Evolutionary conservation across 2,113 vertebrate species (phyloP).

Genomic region (Pimephales promelas): DNA sequence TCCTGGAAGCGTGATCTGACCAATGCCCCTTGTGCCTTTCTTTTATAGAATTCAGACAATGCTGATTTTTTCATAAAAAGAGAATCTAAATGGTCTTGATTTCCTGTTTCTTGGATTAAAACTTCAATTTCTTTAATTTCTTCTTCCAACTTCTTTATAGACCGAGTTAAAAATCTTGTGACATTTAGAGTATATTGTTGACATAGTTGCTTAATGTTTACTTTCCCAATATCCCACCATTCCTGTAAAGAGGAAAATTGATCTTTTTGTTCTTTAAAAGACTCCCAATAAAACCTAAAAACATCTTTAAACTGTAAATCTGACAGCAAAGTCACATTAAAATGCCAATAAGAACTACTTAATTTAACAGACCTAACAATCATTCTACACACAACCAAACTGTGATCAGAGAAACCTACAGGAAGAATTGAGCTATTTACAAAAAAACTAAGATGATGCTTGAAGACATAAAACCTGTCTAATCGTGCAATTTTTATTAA

Average conservation of each 20-base stretch:
- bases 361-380: not conserved
- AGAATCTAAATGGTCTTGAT: not conserved
- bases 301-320: not conserved
- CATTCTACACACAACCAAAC: not conserved
- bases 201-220: not conserved
- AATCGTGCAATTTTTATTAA: not conserved
- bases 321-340: not conserved
- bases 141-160: not conserved
- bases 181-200: constrained; percentile 1
- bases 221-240: not conserved
- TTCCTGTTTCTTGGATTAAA: not conserved
- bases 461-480: not conserved
- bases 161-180: not conserved
- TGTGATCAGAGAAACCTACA: not conserved
- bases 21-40: too few species aligned
- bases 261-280: not conserved
- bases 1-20: too few species aligned
- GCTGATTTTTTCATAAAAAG: not conserved
- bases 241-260: not conserved
- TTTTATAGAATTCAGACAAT: too few species aligned
- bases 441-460: not conserved
- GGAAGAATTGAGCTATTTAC: not conserved
- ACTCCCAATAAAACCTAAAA: not conserved
- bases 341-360: not conserved
- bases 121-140: not conserved